phyloP scores from a whole-genome alignment of 1,140 invertebrate genomes.

The Grapholita molesta region DNA sequence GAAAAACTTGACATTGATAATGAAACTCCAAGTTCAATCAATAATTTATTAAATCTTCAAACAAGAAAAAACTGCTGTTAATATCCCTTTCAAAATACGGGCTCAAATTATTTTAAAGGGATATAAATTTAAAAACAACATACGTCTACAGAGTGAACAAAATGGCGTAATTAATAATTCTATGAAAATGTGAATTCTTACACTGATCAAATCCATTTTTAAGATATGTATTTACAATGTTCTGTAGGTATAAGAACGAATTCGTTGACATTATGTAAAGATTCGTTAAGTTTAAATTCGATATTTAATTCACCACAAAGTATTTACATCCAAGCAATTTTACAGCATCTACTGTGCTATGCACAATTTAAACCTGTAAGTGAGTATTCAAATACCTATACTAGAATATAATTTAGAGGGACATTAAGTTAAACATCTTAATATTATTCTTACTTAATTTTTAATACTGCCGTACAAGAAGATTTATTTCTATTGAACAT shows the following conservation, averaged over 20 bases:
- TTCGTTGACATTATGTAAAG: constrained; percentile 33
- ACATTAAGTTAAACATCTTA: not conserved
- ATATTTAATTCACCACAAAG: constrained; percentile 25
- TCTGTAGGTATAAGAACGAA: constrained; percentile 33
- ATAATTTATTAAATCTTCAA: constrained; percentile 42
- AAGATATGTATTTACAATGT: constrained; percentile 54
- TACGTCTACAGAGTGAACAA: constrained; percentile 19
- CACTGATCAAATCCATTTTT: constrained; percentile 23
- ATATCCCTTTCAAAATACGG: constrained; percentile 75
- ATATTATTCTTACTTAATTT: not conserved
- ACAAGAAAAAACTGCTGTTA: constrained; percentile 37
- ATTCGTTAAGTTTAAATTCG: constrained; percentile 45
- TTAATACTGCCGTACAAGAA: constrained; percentile 24
- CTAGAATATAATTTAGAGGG: constrained; percentile 10
- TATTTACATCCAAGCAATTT: constrained; percentile 31
- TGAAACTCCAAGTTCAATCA: not conserved
- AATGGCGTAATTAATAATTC: constrained; percentile 13
- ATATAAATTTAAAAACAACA: constrained; percentile 43
- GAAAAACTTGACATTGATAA: not conserved
- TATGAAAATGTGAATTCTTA: not conserved
- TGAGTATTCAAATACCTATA: constrained; percentile 18
- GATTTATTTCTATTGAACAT: constrained; percentile 15
- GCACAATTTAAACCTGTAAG: constrained; percentile 41
- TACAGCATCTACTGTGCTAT: constrained; percentile 49
- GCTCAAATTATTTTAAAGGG: constrained; percentile 75